Evolutionary conservation across 2,888 invertebrate species (phyloP), one percentile per base, ranked within the genome.

Genomic region (Lordiphosa andalusiaca): DNA sequence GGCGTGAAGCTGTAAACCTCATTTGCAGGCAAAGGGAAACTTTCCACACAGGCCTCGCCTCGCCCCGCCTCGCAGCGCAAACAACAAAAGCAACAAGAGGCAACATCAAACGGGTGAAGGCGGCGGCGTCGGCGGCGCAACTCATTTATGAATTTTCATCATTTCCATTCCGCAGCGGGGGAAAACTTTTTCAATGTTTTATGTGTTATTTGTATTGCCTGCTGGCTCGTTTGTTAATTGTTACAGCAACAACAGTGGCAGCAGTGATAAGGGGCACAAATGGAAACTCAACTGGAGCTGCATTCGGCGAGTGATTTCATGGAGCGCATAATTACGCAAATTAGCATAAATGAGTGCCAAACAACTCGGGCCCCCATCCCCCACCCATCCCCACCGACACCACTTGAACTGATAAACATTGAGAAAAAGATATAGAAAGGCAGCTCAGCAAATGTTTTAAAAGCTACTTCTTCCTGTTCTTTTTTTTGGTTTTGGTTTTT

Each of bases 281-380:
- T 73, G 70, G 73, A 48, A 67, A 72, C 66, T 69, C 41, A 68
- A 63, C 69, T 55, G 57, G 53, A 37, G 60, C 64, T 73, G 80
- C 75, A 75, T 72, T 75, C 59, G 68, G 60, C 65, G 56, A 80
- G 83, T 73, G 73, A 81, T 75, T 80, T 82, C 70, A 78, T 76
- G 83, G 66, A 84, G 81, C 81, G 74, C 74, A 82, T 84, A 82
- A 82, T 82, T 82, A 82, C 71, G 84, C 72, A 84, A 82, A 82
- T 82, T 82, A 84, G 72, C 83, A 84, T 82, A 82, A 82, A 84
- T 78, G 65, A 82, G 83, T 76, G 64, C 57, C 67, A 65, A 42
- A 30, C 40, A 47, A 46, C 30, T 39, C 40, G 19, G 16, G n/a
- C n/a, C 16, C 35, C 49, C 44, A 38, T 37, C 51, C 13, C 46